phyloP scores from a whole-genome alignment of 2,797 vertebrate species.

The Synaphobranchus kaupii region DNA sequence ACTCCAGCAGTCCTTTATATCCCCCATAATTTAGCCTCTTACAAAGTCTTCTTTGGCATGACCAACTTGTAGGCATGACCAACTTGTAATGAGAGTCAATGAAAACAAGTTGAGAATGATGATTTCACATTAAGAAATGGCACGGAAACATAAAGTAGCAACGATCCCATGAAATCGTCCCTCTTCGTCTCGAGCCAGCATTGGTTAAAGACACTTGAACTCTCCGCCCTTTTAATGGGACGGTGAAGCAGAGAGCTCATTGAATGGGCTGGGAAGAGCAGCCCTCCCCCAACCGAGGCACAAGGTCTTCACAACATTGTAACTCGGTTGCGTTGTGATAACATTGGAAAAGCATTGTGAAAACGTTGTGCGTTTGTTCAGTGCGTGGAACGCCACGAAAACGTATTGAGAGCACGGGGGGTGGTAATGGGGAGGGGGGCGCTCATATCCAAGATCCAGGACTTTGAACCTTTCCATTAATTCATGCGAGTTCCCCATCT shows the following conservation, averaged over 20 bases:
- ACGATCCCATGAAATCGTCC: not conserved
- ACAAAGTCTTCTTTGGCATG: not conserved
- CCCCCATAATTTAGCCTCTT: not conserved
- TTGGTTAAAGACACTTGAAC: not conserved
- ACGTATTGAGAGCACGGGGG: not conserved
- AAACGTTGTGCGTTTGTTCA: not conserved
- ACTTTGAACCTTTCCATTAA: conserved; percentile 14
- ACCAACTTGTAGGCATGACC: conserved; percentile 2
- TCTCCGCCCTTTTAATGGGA: not conserved
- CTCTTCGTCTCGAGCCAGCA: not conserved
- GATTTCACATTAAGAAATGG: conserved; percentile 14
- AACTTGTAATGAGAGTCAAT: not conserved
- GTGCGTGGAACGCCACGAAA: not conserved
- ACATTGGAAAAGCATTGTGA: not conserved
- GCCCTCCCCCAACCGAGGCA: not conserved
- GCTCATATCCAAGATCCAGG: conserved; percentile 20
- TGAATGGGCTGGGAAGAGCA: not conserved
- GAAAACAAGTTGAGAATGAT: not conserved
- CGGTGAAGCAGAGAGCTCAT: not conserved
- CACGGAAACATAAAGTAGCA: not conserved
- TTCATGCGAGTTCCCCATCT: not conserved
- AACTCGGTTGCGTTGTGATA: not conserved
- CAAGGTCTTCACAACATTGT: not conserved
- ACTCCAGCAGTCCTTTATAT: not conserved
- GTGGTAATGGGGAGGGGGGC: not conserved